Evolutionary conservation across 2,797 vertebrate genomes (phyloP).

Genomic region (Emys orbicularis): DNA sequence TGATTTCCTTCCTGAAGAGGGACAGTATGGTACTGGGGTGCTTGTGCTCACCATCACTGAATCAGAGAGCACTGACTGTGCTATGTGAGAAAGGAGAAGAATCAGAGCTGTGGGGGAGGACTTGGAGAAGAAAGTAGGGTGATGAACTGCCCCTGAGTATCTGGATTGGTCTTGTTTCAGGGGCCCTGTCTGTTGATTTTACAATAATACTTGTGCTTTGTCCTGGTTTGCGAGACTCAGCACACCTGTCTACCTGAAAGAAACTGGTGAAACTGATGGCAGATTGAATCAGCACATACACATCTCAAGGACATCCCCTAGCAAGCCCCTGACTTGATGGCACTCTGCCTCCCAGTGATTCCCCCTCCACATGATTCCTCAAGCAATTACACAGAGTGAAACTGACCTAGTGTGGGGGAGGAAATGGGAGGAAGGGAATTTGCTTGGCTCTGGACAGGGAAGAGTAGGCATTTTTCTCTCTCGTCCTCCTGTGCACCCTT

Average conservation of each 20-base stretch:
- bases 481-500: neutral
- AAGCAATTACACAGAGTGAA: neutral
- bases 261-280: neutral
- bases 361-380: neutral
- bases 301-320: neutral
- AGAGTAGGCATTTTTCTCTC: neutral
- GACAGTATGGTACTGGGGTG: neutral
- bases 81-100: neutral
- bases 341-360: neutral
- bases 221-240: neutral
- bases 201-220: neutral
- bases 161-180: neutral
- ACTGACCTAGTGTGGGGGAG: neutral
- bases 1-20: neutral
- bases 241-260: neutral
- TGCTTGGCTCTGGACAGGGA: neutral
- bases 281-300: neutral
- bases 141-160: neutral
- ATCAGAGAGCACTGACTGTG: neutral
- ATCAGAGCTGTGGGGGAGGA: neutral
- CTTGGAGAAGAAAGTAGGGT: neutral
- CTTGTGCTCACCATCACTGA: neutral
- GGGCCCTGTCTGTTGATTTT: neutral
- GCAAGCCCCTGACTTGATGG: neutral
- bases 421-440: neutral